Base-by-base conservation (phyloP, 2,113 vertebrate genomes). In the Corythornis madagascariensis region DNA sequence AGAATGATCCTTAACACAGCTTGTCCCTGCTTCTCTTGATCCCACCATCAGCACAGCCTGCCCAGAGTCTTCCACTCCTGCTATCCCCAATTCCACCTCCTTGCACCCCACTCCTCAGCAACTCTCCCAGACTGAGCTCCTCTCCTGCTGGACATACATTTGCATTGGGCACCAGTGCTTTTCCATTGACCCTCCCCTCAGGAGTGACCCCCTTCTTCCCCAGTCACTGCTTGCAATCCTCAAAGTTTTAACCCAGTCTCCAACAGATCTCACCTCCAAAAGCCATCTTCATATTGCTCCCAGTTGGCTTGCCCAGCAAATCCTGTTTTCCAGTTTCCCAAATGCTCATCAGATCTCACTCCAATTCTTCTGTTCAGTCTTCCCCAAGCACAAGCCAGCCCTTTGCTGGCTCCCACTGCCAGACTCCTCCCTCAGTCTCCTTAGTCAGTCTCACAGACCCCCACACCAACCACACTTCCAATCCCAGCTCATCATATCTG, bases 401-500 rank as follows among this genome's bases (percentile, higher is more conserved):
- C 70, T 56, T 42, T 61, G 45, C 84, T 48, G 77, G 65, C 48
- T 92, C 50, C 29, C 26, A 3, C 59, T 76, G 78, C 81, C 89
- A 89, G 79, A 25, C 91, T 94, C 94, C 94, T 92, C 93, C 94
- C 70, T 84, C n/a, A 28, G 38, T 86, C 78, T 86, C 91, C 91
- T 93, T 78, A 92, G 53, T 40, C 81, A 86, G 78, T 89, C 78
- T 91, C 71, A 57, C 48, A 89, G 78, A 63, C 33, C 40, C 45
- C 13, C n/a, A 53, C 11, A 12, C 24, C 66, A 61, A 33, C 55
- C 55, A 48, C 87, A 42, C 45, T 92, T 94, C 89, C 5, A 1
- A 94, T 78, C 63, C 21, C 89, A 69, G 66, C 93, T 87, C 81
- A 28, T 72, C 89, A 79, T 66, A 91, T 40, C 81, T 69, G 70